A percentile compares a stretch with the other conserved stretches of the same genome.
phyloP scores from a whole-genome alignment of 2,113 vertebrate species.

The Oenanthe melanoleuca region DNA sequence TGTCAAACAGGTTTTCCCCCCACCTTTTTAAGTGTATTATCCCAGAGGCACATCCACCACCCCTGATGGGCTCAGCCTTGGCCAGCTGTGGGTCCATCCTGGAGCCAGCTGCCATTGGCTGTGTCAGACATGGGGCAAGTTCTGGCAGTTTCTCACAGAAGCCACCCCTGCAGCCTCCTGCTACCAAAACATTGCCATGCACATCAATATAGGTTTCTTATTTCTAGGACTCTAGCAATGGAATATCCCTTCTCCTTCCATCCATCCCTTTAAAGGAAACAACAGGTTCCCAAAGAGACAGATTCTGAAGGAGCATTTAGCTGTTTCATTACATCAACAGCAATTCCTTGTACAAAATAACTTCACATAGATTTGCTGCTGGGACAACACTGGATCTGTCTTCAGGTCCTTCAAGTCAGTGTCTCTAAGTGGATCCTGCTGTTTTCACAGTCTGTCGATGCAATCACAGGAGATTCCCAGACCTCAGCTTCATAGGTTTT shows the following conservation, averaged over 20 bases:
- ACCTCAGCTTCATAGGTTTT: constrained; percentile 22
- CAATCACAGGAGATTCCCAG: constrained; percentile 28
- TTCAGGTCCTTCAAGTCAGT: background rate
- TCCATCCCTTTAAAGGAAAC: background rate
- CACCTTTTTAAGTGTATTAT: background rate
- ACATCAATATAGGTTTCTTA: background rate
- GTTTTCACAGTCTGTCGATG: background rate
- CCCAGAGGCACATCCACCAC: background rate
- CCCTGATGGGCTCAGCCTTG: accelerated
- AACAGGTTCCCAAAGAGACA: background rate
- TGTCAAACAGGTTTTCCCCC: no score
- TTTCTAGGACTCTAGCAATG: background rate
- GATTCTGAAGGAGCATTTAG: background rate
- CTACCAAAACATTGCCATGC: background rate
- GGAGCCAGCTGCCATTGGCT: background rate
- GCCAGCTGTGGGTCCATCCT: accelerated
- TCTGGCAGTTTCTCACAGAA: background rate
- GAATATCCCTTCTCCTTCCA: background rate
- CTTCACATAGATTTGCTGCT: background rate
- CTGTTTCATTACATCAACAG: background rate
- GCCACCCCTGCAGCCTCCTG: background rate
- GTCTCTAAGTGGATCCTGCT: background rate
- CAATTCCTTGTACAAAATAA: background rate
- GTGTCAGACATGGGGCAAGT: background rate
- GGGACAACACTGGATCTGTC: background rate